Conservation (phyloP, 2,888 invertebrate genomes). For the Syrista parreyssii region DNA sequence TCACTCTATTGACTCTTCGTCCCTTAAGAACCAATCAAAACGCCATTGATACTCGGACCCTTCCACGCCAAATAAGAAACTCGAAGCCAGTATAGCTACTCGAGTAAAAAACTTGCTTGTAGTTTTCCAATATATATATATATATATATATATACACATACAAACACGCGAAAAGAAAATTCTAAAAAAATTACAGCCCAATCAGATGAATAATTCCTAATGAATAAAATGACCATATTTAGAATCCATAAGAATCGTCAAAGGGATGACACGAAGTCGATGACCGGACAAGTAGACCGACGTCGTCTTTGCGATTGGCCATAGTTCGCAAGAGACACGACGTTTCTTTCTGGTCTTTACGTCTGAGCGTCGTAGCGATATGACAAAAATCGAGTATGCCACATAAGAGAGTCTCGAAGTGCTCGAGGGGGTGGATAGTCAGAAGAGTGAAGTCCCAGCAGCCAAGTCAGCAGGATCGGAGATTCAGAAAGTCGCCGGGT, state of each 20-base stretch:
- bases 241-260: too few species aligned
- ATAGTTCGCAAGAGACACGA: not conserved
- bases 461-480: constrained; percentile 20
- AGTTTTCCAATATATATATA: too few species aligned
- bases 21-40: constrained; percentile 48
- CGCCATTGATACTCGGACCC: constrained; percentile 41
- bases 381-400: not conserved
- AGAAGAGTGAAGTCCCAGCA: constrained; percentile 6
- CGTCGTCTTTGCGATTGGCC: too few species aligned
- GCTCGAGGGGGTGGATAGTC: constrained; percentile 5
- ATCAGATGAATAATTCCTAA: too few species aligned
- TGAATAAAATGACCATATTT: too few species aligned
- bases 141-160: too few species aligned
- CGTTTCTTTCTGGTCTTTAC: constrained; percentile 1
- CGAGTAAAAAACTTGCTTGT: too few species aligned
- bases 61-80: constrained; percentile 23
- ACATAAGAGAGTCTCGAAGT: constrained; percentile 8
- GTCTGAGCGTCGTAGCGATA: constrained; percentile 4
- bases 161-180: not conserved
- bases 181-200: not conserved
- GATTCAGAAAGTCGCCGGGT: constrained; percentile 2
- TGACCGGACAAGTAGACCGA: too few species aligned
- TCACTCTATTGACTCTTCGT: constrained; percentile 47
- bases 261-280: too few species aligned
- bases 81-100: too few species aligned